Percentiles rank a stretch among this genome's conserved stretches.
Evolutionary conservation across 2,888 invertebrate species (phyloP).

Genomic region (Trissolcus brochymenae): DNA sequence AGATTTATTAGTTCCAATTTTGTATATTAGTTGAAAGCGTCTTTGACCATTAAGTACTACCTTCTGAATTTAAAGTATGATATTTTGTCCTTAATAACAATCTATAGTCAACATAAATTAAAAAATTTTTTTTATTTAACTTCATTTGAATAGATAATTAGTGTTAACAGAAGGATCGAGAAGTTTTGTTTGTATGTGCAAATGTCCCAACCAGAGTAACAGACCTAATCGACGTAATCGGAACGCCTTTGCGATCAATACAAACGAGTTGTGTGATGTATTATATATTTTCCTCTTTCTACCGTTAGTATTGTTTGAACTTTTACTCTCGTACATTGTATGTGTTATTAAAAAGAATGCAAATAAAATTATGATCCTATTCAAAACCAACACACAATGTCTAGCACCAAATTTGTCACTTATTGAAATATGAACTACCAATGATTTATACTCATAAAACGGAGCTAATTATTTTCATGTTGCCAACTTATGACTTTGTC

Average conservation of each 20-base stretch:
- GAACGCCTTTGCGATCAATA: conserved; percentile 36
- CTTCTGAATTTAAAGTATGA: too few relatives aligned
- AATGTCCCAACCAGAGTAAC: conserved; percentile 33
- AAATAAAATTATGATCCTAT: background rate
- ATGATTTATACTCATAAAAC: too few relatives aligned
- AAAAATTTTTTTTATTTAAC: too few relatives aligned
- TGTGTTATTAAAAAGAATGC: conserved; percentile 10
- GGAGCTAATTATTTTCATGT: too few relatives aligned
- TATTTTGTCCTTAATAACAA: too few relatives aligned
- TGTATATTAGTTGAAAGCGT: too few relatives aligned
- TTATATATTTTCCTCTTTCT: conserved; percentile 28
- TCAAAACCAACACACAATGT: background rate
- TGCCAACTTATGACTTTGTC: background rate
- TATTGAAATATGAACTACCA: too few relatives aligned
- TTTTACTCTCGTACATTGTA: background rate
- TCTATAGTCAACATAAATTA: too few relatives aligned
- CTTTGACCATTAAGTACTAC: too few relatives aligned
- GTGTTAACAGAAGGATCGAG: background rate
- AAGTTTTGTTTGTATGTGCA: conserved; percentile 22
- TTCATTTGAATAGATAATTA: too few relatives aligned
- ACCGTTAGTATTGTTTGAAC: conserved; percentile 23
- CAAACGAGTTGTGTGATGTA: conserved; percentile 39
- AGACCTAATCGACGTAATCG: conserved; percentile 39
- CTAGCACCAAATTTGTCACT: too few relatives aligned
- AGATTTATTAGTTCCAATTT: too few relatives aligned